phyloP scores from a whole-genome alignment of 2,888 invertebrate species.

The Limnephilus marmoratus region DNA sequence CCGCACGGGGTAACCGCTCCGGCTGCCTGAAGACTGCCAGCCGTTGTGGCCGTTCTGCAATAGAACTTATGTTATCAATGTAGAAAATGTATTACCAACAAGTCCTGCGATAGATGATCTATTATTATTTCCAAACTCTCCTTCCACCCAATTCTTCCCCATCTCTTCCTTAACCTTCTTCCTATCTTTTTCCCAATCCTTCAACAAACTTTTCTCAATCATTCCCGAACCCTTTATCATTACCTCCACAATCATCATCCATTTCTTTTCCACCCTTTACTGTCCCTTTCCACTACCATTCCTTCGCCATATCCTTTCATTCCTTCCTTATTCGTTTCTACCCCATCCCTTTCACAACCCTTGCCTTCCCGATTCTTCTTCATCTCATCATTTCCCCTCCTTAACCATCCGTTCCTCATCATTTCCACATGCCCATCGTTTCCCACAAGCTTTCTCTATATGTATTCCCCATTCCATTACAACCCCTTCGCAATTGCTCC shows the following conservation, averaged over 20 bases:
- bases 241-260: neutral
- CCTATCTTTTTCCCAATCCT: neutral
- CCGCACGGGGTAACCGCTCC: conserved; percentile 53
- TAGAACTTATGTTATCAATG: neutral
- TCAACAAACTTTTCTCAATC: neutral
- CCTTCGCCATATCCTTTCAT: neutral
- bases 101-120: neutral
- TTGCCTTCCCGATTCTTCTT: neutral
- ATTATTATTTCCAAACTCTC: neutral
- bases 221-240: neutral
- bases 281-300: neutral
- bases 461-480: neutral
- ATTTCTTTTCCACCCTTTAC: neutral
- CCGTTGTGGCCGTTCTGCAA: conserved; percentile 49
- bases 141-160: neutral
- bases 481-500: too few species aligned
- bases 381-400: neutral
- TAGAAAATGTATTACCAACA: neutral
- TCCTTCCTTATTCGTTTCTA: neutral
- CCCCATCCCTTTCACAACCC: neutral
- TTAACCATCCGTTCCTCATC: too few species aligned
- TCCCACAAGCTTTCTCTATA: neutral
- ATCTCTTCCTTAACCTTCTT: neutral
- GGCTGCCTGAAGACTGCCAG: conserved; percentile 40
- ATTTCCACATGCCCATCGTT: neutral